Base-by-base conservation (phyloP, 2,797 vertebrate species). In the Clarias fuscus region DNA sequence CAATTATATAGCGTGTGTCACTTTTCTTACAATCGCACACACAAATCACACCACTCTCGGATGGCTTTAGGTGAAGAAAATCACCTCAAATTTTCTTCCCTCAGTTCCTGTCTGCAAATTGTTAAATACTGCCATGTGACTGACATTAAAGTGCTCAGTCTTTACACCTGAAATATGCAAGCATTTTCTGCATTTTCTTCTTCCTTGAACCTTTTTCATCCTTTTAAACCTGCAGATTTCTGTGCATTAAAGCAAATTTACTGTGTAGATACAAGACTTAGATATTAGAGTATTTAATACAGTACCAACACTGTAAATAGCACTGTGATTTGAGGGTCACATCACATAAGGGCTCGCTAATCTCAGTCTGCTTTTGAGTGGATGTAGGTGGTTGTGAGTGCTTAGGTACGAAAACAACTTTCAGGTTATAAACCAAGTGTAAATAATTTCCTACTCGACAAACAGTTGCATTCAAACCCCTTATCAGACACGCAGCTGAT, bases 371-470 rank as follows among this genome's bases (percentile, higher is more conserved):
- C 18, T 22, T 5, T 37, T 61, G 43, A 56, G 24, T 30, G 48
- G 56, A 76, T 56, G n/a, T 58, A 40, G 10, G 56, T 61, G 59
- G 61, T 64, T 33, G 13, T 75, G 68, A 58, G 68, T 43, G 70
- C 68, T 53, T 53, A 76, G 18, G 27, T 58, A 20, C 27, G 58
- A 20, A 61, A 59, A 59, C 56, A 59, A 30, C 17, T 18, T 77
- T 37, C 27, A 77, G 15, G 13, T 30, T 59, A 59, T 59, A 33
- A 58, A 77, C 11, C 5, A 3, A 75, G 48, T 86, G 79, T 24
- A 86, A 61, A 30, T 72, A 84, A 88, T 72, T 40, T 53, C 24
- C 27, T 82, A 82, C 58, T 22, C 58, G 62, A 86, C 58, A 43
- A 86, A 27, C 30, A 79, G 61, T 62, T 87, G 82, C 33, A 81